Conservation (phyloP, 23 tunicate species). For the Botrylloides violaceus region DNA sequence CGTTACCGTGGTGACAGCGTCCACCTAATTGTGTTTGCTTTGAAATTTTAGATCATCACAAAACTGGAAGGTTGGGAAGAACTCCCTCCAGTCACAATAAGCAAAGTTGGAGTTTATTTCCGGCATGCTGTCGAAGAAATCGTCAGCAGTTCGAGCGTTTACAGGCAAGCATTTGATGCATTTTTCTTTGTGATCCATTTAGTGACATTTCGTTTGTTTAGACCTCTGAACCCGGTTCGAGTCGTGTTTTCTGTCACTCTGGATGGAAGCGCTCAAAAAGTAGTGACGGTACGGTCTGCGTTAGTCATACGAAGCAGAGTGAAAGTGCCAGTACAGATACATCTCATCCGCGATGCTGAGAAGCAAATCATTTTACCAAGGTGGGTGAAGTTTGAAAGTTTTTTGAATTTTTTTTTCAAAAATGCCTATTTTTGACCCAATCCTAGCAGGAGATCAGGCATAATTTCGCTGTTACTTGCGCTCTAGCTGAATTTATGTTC, state of each 20-base stretch:
- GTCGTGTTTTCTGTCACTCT: slow-evolving; percentile 81
- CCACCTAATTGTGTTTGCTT: no score
- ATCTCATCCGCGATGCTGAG: slow-evolving; percentile 17
- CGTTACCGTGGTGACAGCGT: no score
- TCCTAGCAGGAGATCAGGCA: no score
- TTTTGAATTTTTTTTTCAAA: no score
- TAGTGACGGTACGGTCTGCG: slow-evolving; percentile 90
- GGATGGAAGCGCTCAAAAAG: slow-evolving; percentile 91
- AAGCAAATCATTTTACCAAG: slow-evolving; percentile 11
- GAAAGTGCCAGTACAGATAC: slow-evolving; percentile 66
- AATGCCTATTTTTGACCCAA: no score
- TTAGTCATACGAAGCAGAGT: slow-evolving; percentile 61
- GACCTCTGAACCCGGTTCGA: slow-evolving; percentile 55
- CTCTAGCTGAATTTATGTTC: no score
- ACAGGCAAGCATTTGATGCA: no score
- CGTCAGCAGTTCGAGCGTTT: slow-evolving; percentile 18
- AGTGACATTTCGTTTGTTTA: no score
- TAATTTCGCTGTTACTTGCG: no score
- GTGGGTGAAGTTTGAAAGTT: no score
- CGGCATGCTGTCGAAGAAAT: slow-evolving; percentile 72
- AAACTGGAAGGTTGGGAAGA: slow-evolving; percentile 75
- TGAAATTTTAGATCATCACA: slow-evolving; percentile 29
- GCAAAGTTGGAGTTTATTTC: slow-evolving; percentile 92
- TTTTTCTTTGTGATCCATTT: background rate
- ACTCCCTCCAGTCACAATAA: slow-evolving; percentile 82